Evolutionary conservation across 2,113 vertebrate species (phyloP), one percentile per base, ranked within the genome.

Genomic region (Odocoileus hemionus): DNA sequence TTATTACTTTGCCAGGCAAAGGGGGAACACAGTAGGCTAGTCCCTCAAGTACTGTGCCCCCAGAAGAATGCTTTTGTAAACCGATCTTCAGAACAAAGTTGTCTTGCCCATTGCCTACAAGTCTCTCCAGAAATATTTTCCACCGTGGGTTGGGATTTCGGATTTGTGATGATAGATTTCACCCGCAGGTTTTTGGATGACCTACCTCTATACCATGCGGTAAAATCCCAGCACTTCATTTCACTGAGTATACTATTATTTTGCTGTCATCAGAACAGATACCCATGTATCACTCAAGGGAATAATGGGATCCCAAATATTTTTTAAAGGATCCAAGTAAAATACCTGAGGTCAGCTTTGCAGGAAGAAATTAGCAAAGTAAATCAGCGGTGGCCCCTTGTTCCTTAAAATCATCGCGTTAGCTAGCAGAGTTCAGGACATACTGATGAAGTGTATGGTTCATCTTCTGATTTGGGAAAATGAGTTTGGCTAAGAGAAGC

Each of bases 291-390:
- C 82, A 60, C 58, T 91, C 36, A 36, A 36, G 82, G 85, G 54
- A 95, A 90, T 50, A 80, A 84, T 7, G 17, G 30, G 21, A 33
- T 47, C 47, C 85, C 67, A 30, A 7, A 60, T 57, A n/a, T 83
- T 94, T 94, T 86, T 86, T 39, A 76, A 91, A 89, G 54, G 36
- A 90, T 58, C 60, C 54, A 90, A 91, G 43, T 61, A 36, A 95
- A 91, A 89, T 30, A 70, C 17, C 36, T 26, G 28, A 23, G 43
- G 33, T 58, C 54, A 70, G 50, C 55, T 89, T 58, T 87, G 47
- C 17, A 89, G 61, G 30, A 88, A 89, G 36, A 80, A 93, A 30
- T 88, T 15, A 67, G 28, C 3, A 76, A 94, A 94, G 28, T 82
- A 58, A 93, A 28, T 15, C n/a, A 85, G 33, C 1, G 3, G 9